Conservation (phyloP, 2,888 invertebrate species). For the Drosophila vallismaia region DNA sequence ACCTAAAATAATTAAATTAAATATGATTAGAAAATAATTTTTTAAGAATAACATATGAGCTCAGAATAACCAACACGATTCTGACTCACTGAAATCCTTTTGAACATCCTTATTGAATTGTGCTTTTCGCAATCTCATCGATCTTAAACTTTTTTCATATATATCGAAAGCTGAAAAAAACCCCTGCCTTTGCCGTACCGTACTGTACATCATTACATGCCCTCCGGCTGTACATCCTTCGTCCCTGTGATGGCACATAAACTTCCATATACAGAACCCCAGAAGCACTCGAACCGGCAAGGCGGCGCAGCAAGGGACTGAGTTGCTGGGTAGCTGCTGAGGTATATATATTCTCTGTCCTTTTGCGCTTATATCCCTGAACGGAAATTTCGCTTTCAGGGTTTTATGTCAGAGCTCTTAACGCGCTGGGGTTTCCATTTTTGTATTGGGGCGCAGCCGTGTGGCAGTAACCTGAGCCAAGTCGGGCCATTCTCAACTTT, state of each 20-base stretch:
- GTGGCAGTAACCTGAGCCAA: slow-evolving; percentile 68
- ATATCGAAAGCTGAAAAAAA: not conserved
- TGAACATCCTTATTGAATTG: not conserved
- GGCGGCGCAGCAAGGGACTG: not conserved
- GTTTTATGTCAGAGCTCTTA: slow-evolving; percentile 61
- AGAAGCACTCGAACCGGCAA: slow-evolving; percentile 4
- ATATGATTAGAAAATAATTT: not conserved
- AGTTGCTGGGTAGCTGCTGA: slow-evolving; percentile 7
- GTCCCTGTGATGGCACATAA: slow-evolving; percentile 13
- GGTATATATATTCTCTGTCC: slow-evolving; percentile 27
- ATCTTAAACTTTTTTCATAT: not conserved
- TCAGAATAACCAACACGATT: not conserved
- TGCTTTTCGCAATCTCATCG: not conserved
- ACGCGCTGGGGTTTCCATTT: slow-evolving; percentile 44
- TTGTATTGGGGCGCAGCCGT: slow-evolving; percentile 41
- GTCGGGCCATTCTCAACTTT: slow-evolving; percentile 19
- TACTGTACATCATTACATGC: slow-evolving; percentile 8
- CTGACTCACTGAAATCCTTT: not conserved
- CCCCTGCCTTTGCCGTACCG: not conserved
- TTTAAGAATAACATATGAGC: not conserved
- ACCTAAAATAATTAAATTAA: not conserved
- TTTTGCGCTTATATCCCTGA: slow-evolving; percentile 28
- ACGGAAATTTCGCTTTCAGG: slow-evolving; percentile 49
- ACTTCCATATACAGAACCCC: slow-evolving; percentile 21
- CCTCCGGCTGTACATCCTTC: slow-evolving; percentile 22